These are phyloP conservation scores for Hemicrepidius hirtus DNA, from an alignment of 2,888 invertebrate species.

Conservation along the genomic window DNA sequence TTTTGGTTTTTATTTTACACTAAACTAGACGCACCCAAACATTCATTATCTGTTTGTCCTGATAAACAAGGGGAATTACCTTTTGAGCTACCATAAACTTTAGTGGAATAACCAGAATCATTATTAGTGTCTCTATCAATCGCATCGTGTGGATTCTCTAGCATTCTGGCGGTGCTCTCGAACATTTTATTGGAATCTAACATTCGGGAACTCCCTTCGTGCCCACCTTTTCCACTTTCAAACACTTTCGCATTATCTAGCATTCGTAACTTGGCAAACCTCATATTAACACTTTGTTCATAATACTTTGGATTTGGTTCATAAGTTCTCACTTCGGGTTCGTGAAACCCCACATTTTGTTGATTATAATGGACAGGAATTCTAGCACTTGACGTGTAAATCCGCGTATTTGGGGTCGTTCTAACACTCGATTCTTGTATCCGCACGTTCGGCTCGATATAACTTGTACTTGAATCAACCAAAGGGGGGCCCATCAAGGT, in stretches of 20 bases:
- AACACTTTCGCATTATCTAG: conserved; percentile 63
- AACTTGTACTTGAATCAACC: conserved; percentile 64
- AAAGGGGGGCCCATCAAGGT: conserved; percentile 62
- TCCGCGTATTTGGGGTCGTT: conserved; percentile 36
- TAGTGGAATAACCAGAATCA: conserved; percentile 90
- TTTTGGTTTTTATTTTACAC: conserved; percentile 70
- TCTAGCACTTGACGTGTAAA: conserved; percentile 47
- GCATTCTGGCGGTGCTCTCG: conserved; percentile 65
- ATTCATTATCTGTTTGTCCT: conserved; percentile 69
- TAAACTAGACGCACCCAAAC: conserved; percentile 79
- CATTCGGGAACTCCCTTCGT: conserved; percentile 63
- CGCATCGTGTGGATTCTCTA: conserved; percentile 66
- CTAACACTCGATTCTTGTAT: conserved; percentile 63
- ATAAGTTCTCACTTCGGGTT: conserved; percentile 54
- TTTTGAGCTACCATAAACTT: conserved; percentile 86
- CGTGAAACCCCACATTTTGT: conserved; percentile 35
- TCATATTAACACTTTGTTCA: conserved; percentile 61
- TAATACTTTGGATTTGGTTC: conserved; percentile 58
- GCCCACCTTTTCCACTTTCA: conserved; percentile 54
- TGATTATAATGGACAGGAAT: conserved; percentile 44
- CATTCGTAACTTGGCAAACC: conserved; percentile 68
- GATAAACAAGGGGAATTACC: conserved; percentile 86
- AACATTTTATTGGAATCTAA: conserved; percentile 66
- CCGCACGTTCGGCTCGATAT: conserved; percentile 68
- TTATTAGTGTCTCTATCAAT: conserved; percentile 82